Conservation (phyloP, 2,888 invertebrate species). For the Drosophila macrospina region DNA sequence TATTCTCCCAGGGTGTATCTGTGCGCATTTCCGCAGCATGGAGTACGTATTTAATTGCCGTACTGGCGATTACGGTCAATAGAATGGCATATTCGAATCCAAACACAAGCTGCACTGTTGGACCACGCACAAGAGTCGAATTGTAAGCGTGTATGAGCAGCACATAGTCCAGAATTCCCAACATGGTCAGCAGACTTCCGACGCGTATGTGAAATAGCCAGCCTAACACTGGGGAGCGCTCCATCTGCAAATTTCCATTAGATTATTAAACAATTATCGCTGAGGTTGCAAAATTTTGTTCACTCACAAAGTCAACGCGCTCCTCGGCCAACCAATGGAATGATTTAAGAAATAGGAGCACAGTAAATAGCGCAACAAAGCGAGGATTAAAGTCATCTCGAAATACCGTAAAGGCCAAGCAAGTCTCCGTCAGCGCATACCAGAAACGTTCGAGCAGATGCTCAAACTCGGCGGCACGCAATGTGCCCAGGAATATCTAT, state of each 20-base stretch:
- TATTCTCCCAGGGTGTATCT: conserved; percentile 99
- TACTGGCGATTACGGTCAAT: conserved; percentile 96
- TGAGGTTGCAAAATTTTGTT: neutral
- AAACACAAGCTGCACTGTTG: conserved; percentile 99
- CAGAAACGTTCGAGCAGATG: conserved; percentile 98
- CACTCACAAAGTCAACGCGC: conserved; percentile 98
- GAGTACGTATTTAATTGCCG: conserved; percentile 95
- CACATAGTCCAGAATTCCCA: conserved; percentile 93
- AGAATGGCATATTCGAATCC: conserved; percentile 99
- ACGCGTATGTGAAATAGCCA: conserved; percentile 97
- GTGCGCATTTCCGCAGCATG: conserved; percentile 92
- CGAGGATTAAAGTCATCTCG: conserved; percentile 99
- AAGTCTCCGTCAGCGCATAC: conserved; percentile 99
- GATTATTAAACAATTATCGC: neutral
- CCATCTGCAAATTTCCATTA: conserved; percentile 90
- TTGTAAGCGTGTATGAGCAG: conserved; percentile 97
- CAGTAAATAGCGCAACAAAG: conserved; percentile 98
- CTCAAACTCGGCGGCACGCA: conserved; percentile 98
- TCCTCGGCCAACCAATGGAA: conserved; percentile 99
- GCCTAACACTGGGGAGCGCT: conserved; percentile 98
- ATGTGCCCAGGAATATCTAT: conserved; percentile 94
- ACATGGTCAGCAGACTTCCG: conserved; percentile 91
- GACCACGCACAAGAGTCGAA: conserved; percentile 96
- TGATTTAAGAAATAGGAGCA: conserved; percentile 97
- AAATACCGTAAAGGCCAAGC: conserved; percentile 99